Evolutionary conservation across 2,888 invertebrate species (phyloP).

Genomic region (Neoascia interrupta): DNA sequence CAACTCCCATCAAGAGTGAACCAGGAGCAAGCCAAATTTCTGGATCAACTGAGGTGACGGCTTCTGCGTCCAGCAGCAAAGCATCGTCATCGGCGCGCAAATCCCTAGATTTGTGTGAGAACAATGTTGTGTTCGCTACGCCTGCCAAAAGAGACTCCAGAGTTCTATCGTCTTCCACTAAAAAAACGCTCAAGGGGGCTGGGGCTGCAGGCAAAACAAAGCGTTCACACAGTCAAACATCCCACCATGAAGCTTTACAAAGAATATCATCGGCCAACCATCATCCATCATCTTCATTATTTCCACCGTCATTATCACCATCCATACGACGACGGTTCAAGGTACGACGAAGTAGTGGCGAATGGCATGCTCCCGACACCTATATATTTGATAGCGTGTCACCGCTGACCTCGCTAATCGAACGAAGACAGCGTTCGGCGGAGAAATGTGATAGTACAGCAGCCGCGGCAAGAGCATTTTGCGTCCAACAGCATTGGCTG

Average conservation of each 20-base stretch:
- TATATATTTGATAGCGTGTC: slow-evolving; percentile 79
- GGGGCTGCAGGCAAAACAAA: slow-evolving; percentile 58
- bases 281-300: slow-evolving; percentile 70
- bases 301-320: slow-evolving; percentile 38
- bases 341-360: slow-evolving; percentile 46
- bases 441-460: slow-evolving; percentile 57
- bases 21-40: slow-evolving; percentile 25
- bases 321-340: slow-evolving; percentile 36
- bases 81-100: slow-evolving; percentile 37
- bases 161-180: slow-evolving; percentile 63
- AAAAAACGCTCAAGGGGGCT: slow-evolving; percentile 49
- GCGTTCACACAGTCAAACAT: slow-evolving; percentile 70
- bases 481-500: slow-evolving; percentile 77
- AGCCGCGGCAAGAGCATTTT: slow-evolving; percentile 73
- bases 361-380: slow-evolving; percentile 81
- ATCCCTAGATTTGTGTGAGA: slow-evolving; percentile 35
- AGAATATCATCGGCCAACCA: slow-evolving; percentile 80
- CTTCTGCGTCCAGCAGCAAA: slow-evolving; percentile 15
- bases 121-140: slow-evolving; percentile 57
- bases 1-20: slow-evolving; percentile 48
- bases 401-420: slow-evolving; percentile 64
- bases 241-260: slow-evolving; percentile 82
- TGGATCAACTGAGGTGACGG: slow-evolving; percentile 34
- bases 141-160: slow-evolving; percentile 69
- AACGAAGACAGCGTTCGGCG: slow-evolving; percentile 55